Conservation (phyloP, 2,888 invertebrate genomes). For the Polydrusus pterygomalis region DNA sequence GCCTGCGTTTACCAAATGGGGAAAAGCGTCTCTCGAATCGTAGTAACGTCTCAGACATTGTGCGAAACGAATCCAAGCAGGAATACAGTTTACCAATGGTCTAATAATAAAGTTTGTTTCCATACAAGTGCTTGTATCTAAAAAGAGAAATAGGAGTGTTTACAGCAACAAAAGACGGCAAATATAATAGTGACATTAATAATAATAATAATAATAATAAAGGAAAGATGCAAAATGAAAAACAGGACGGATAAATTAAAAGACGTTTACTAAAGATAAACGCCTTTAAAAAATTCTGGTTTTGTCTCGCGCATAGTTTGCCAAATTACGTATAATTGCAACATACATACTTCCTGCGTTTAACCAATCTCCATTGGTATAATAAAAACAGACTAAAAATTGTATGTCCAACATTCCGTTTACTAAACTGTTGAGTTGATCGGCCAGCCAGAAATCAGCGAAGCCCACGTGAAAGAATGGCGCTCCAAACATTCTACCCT, state of each 20-base stretch:
- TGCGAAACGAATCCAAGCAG: slow-evolving; percentile 90
- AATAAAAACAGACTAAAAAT: slow-evolving; percentile 86
- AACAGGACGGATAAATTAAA: too few species aligned
- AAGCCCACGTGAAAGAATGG: slow-evolving; percentile 87
- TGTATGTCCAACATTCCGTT: slow-evolving; percentile 86
- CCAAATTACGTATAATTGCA: too few species aligned
- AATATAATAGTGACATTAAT: too few species aligned
- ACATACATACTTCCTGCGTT: slow-evolving; percentile 70
- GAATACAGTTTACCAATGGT: slow-evolving; percentile 84
- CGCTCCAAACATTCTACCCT: slow-evolving; percentile 80
- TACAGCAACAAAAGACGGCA: neutral
- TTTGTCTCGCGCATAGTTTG: too few species aligned
- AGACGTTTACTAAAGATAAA: too few species aligned
- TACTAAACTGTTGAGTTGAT: slow-evolving; percentile 87
- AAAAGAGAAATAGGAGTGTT: slow-evolving; percentile 28
- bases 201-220: too few species aligned
- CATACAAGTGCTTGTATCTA: slow-evolving; percentile 74
- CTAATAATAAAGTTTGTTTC: slow-evolving; percentile 73
- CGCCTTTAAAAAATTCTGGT: too few species aligned
- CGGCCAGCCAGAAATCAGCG: slow-evolving; percentile 91
- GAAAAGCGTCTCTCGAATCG: slow-evolving; percentile 85
- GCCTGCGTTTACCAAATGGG: slow-evolving; percentile 89
- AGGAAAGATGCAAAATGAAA: too few species aligned
- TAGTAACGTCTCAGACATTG: slow-evolving; percentile 89
- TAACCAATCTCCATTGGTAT: slow-evolving; percentile 76